Evolutionary conservation across 2,113 vertebrate species (phyloP).

Genomic region (Gnathonemus echidnorhynchus): DNA sequence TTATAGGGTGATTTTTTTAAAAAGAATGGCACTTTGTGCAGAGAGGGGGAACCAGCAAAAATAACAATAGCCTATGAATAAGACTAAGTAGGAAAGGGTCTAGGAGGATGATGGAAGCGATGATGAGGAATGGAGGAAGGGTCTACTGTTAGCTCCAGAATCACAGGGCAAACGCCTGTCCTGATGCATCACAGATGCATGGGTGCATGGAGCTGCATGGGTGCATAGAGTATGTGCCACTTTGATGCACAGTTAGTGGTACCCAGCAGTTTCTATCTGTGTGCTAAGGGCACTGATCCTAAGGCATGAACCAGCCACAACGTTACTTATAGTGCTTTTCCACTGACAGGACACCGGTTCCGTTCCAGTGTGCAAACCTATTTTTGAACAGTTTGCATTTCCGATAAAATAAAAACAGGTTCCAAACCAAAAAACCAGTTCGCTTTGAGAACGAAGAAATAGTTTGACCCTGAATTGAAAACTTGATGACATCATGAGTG

Average conservation of each 20-base stretch:
- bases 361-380: background rate
- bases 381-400: background rate
- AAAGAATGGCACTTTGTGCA: conserved; percentile 33
- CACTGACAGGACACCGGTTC: background rate
- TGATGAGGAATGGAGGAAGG: conserved; percentile 21
- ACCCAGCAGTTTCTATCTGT: background rate
- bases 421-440: background rate
- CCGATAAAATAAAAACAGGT: background rate
- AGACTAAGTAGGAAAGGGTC: conserved; percentile 19
- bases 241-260: background rate
- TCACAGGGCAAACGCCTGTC: background rate
- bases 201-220: background rate
- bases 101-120: conserved; percentile 11
- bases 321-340: background rate
- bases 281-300: background rate
- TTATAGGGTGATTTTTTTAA: conserved; percentile 31
- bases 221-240: background rate
- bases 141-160: conserved; percentile 20
- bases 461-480: background rate
- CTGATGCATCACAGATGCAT: background rate
- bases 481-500: background rate
- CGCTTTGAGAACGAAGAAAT: background rate
- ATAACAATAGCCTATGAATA: conserved; percentile 29
- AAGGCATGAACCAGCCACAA: background rate
- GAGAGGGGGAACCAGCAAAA: conserved; percentile 12